A percentile compares a stretch with the other conserved stretches of the same genome.
Conservation (phyloP, 1,140 invertebrate genomes). For the Mactra quadrangularis region DNA sequence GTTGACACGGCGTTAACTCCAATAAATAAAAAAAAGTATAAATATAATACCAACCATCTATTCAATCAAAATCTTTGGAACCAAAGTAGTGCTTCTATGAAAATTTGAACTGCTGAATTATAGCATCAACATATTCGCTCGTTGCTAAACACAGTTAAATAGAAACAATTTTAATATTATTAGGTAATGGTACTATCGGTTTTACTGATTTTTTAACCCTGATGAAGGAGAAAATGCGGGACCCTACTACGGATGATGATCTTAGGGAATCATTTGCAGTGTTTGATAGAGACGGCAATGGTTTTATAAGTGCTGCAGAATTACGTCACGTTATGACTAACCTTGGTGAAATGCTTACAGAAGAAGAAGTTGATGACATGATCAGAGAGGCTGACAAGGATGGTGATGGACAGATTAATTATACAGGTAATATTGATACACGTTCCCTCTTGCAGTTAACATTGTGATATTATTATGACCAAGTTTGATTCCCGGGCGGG, state of each 20-base stretch:
- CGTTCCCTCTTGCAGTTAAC: no score
- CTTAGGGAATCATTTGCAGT: constrained; percentile 3
- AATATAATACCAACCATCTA: no score
- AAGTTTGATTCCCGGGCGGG: no score
- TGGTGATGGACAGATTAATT: neutral
- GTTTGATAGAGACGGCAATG: constrained; percentile 27
- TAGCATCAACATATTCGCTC: no score
- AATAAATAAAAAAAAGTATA: no score
- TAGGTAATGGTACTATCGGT: constrained; percentile 24
- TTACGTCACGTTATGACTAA: constrained; percentile 15
- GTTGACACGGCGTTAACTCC: no score
- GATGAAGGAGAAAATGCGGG: constrained; percentile 25
- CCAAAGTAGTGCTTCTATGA: no score
- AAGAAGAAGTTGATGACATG: neutral
- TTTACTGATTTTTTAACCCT: neutral
- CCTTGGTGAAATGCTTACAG: neutral
- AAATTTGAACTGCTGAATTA: no score
- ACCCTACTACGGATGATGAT: neutral
- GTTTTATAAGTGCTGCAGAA: constrained; percentile 22
- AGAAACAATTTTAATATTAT: no score
- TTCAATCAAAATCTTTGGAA: no score
- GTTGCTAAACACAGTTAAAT: no score
- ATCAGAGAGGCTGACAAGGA: neutral
- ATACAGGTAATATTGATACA: constrained; percentile 1
- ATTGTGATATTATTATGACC: no score